phyloP scores from a whole-genome alignment of 35 echinoderm and acorn worm species.

The Hemicentrotus pulcherrimus region DNA sequence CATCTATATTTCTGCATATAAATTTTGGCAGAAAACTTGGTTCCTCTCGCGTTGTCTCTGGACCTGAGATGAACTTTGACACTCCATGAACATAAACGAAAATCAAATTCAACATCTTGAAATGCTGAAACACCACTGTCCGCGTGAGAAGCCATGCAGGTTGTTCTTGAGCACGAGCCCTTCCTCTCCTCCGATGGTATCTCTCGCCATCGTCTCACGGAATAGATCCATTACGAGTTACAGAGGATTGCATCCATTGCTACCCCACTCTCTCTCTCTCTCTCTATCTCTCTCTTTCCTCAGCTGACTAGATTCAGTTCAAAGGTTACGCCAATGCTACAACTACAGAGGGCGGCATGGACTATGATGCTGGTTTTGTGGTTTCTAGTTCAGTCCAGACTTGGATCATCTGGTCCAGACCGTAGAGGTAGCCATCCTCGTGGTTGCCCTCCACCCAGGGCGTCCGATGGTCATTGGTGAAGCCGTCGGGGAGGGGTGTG shows the following conservation, averaged over 20 bases:
- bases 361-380: slow-evolving; percentile 44
- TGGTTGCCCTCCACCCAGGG: slow-evolving; percentile 96
- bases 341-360: neutral
- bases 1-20: neutral
- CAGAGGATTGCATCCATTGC: neutral
- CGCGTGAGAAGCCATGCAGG: too few relatives aligned
- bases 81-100: neutral
- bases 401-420: slow-evolving; percentile 91
- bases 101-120: neutral
- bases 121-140: neutral
- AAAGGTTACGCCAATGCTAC: neutral
- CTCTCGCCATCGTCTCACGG: neutral
- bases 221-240: neutral
- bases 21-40: neutral
- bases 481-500: slow-evolving; percentile 59
- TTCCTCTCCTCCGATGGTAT: neutral
- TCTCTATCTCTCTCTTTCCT: neutral
- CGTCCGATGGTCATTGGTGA: slow-evolving; percentile 86
- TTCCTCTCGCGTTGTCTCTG: neutral
- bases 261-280: neutral
- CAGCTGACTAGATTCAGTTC: neutral
- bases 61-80: neutral
- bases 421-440: slow-evolving; percentile 96
- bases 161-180: neutral
- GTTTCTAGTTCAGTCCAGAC: slow-evolving; percentile 73